Percentiles rank a stretch among this genome's conserved stretches.
Conservation (phyloP, 2,113 vertebrate species). For the Dermatemys mawii region DNA sequence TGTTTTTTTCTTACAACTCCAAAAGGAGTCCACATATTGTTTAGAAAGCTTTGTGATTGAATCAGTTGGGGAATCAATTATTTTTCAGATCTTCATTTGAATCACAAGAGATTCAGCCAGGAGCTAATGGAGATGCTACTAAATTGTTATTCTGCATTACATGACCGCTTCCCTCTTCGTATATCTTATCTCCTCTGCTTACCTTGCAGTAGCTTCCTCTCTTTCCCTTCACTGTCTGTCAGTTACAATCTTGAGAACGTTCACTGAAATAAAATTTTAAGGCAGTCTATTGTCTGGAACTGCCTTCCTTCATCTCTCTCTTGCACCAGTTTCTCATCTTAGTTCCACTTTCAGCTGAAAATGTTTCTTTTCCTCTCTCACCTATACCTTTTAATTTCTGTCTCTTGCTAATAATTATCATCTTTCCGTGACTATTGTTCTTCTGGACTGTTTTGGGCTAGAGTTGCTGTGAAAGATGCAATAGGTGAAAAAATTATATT, state of each 20-base stretch:
- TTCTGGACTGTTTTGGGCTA: not conserved
- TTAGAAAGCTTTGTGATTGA: not conserved
- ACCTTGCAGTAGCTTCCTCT: not conserved
- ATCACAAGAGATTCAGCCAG: not conserved
- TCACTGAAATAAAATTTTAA: not conserved
- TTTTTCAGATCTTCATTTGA: too few species aligned
- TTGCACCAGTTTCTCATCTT: conserved; percentile 19
- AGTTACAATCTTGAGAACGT: conserved; percentile 8
- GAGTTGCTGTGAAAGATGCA: not conserved
- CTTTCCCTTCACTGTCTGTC: not conserved
- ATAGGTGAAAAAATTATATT: conserved; percentile 5
- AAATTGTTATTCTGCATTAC: not conserved
- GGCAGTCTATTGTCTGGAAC: not conserved
- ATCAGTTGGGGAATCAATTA: not conserved
- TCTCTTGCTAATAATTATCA: conserved; percentile 30
- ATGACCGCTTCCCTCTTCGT: not conserved
- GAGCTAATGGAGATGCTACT: not conserved
- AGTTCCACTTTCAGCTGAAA: conserved; percentile 1
- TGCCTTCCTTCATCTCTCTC: not conserved
- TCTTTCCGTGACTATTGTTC: not conserved
- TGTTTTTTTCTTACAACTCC: not conserved
- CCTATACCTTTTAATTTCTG: not conserved
- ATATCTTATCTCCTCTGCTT: not conserved
- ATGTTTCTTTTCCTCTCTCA: not conserved
- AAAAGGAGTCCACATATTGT: not conserved